These are phyloP conservation scores for Hypselothyrea guttata DNA, from an alignment of 2,888 invertebrate species.

Conservation along the genomic window DNA sequence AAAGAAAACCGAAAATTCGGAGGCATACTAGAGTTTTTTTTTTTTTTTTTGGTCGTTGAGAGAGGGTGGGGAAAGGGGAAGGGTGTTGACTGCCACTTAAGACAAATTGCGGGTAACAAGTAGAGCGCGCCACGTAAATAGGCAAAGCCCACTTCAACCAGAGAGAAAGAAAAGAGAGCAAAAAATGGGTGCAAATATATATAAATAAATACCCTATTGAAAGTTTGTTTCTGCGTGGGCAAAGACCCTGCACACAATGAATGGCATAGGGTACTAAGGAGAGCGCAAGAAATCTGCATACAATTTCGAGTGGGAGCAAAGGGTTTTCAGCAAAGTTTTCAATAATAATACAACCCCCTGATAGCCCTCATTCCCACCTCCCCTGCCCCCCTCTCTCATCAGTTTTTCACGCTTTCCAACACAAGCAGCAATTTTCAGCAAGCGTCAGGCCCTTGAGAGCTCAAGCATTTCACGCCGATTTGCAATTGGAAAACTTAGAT, in stretches of 20 bases:
- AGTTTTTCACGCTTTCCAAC: slow-evolving; percentile 1
- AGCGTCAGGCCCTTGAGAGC: slow-evolving; percentile 68
- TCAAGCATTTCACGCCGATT: slow-evolving; percentile 77
- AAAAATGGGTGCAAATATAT: slow-evolving; percentile 18
- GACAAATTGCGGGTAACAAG: slow-evolving; percentile 80
- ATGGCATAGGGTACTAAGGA: slow-evolving; percentile 51
- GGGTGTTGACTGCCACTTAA: slow-evolving; percentile 73
- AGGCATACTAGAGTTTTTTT: background rate
- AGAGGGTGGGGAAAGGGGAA: background rate
- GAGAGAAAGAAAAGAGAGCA: slow-evolving; percentile 8
- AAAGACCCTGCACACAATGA: slow-evolving; percentile 22
- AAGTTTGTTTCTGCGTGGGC: slow-evolving; percentile 9
- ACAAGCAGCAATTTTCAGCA: slow-evolving; percentile 45
- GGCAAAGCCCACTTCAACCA: slow-evolving; percentile 42
- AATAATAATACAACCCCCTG: slow-evolving; percentile 26
- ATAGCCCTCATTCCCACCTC: background rate
- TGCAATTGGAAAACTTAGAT: slow-evolving; percentile 37
- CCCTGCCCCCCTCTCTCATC: background rate
- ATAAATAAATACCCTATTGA: slow-evolving; percentile 55
- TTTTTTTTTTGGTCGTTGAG: background rate
- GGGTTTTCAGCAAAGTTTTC: slow-evolving; percentile 57
- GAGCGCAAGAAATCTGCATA: slow-evolving; percentile 64
- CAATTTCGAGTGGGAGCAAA: slow-evolving; percentile 31
- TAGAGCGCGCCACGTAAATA: slow-evolving; percentile 61
- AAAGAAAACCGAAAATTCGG: background rate